Conservation (phyloP, 2,888 invertebrate genomes). For the Dolichopus griseipennis region DNA sequence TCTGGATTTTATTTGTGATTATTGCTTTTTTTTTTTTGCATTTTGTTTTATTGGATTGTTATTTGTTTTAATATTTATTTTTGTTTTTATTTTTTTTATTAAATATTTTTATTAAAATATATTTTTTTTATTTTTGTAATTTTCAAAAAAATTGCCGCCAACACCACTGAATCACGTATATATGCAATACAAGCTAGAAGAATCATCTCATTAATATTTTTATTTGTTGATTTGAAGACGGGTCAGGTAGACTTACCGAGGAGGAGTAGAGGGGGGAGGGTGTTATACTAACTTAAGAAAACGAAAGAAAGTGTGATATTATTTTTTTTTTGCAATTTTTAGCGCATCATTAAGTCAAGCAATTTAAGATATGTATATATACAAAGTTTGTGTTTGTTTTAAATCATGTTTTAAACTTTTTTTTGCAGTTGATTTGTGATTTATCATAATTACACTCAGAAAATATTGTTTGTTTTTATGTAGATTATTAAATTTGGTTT, state of each 20-base stretch:
- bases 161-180: neutral
- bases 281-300: neutral
- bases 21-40: neutral
- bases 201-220: too few species aligned
- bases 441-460: too few species aligned
- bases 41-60: neutral
- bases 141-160: neutral
- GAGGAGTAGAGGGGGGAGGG: too few species aligned
- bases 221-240: neutral
- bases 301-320: neutral
- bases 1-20: neutral
- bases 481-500: too few species aligned
- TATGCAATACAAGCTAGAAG: too few species aligned
- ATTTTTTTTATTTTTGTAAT: neutral
- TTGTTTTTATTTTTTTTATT: neutral
- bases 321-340: neutral
- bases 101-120: neutral
- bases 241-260: too few species aligned
- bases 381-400: too few species aligned
- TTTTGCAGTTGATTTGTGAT: too few species aligned
- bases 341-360: slow-evolving; percentile 3
- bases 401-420: too few species aligned
- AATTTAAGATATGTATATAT: neutral
- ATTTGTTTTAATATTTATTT: too few species aligned
- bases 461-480: too few species aligned